Percentiles rank a stretch among this genome's conserved stretches.
These are phyloP conservation scores for Dryomyza anilis DNA, from an alignment of 2,888 invertebrate species.

Conservation along the genomic window DNA sequence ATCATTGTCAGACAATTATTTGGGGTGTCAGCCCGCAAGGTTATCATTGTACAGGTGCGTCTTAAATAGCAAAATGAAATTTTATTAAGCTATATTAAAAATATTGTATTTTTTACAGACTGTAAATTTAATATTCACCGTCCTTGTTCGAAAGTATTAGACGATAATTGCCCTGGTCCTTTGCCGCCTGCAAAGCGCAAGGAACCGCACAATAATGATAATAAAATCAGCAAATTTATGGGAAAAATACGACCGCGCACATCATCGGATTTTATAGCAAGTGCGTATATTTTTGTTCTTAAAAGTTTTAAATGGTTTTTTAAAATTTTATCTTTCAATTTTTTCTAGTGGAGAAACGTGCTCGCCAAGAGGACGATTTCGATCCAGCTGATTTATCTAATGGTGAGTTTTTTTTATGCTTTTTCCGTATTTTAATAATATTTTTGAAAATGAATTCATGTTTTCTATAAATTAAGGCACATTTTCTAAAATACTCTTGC, in stretches of 20 bases:
- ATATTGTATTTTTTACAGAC: conserved; percentile 61
- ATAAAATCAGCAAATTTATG: conserved; percentile 76
- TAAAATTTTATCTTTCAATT: conserved; percentile 14
- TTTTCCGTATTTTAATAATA: too few relatives aligned
- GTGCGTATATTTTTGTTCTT: conserved; percentile 37
- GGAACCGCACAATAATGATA: conserved; percentile 69
- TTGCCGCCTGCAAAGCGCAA: conserved; percentile 64
- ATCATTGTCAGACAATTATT: conserved; percentile 89
- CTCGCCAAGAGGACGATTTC: conserved; percentile 58
- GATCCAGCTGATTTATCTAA: conserved; percentile 51
- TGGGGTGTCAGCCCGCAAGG: conserved; percentile 97
- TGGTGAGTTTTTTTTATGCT: conserved; percentile 47
- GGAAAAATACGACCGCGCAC: conserved; percentile 65
- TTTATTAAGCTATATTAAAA: not conserved
- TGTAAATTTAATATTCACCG: conserved; percentile 89
- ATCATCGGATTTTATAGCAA: conserved; percentile 50
- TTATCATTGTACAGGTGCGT: conserved; percentile 83
- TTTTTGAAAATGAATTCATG: too few relatives aligned
- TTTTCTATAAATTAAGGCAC: not conserved
- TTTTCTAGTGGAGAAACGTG: conserved; percentile 52
- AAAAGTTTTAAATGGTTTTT: conserved; percentile 21
- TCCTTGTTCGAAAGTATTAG: conserved; percentile 76
- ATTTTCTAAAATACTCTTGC: not conserved
- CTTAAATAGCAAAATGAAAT: not conserved
- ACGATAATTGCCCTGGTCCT: conserved; percentile 82